Conservation (phyloP, 2,888 invertebrate species). For the Drosophila macrospina region DNA sequence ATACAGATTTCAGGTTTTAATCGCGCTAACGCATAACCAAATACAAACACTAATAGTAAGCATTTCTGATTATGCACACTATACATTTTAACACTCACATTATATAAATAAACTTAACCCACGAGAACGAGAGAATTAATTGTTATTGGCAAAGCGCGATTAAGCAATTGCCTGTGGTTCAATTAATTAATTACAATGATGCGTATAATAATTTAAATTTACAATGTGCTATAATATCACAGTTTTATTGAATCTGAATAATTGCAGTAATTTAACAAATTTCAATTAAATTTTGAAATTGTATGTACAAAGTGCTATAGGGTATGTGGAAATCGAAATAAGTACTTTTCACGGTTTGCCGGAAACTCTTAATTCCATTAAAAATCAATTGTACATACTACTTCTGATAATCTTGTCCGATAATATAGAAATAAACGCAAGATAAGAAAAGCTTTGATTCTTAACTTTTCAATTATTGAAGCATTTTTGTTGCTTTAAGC, state of each 20-base stretch:
- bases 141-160: slow-evolving; percentile 14
- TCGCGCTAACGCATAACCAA: neutral
- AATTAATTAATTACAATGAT: too few species aligned
- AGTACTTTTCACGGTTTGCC: neutral
- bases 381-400: neutral
- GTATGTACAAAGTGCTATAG: too few species aligned
- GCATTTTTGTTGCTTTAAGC: neutral
- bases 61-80: slow-evolving; percentile 31
- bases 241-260: neutral
- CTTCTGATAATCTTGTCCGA: slow-evolving; percentile 13
- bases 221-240: neutral
- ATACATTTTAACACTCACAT: neutral
- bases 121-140: slow-evolving; percentile 38
- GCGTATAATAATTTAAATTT: too few species aligned
- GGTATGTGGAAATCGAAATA: too few species aligned
- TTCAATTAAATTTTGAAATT: neutral
- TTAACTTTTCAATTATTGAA: neutral
- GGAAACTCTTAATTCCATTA: too few species aligned
- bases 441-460: slow-evolving; percentile 12
- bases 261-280: neutral
- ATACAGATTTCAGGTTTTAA: slow-evolving; percentile 28
- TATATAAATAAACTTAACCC: too few species aligned
- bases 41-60: neutral
- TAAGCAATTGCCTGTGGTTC: neutral
- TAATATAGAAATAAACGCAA: slow-evolving; percentile 7